Conservation (phyloP, 2,113 vertebrate genomes). For the Austrofundulus limnaeus region DNA sequence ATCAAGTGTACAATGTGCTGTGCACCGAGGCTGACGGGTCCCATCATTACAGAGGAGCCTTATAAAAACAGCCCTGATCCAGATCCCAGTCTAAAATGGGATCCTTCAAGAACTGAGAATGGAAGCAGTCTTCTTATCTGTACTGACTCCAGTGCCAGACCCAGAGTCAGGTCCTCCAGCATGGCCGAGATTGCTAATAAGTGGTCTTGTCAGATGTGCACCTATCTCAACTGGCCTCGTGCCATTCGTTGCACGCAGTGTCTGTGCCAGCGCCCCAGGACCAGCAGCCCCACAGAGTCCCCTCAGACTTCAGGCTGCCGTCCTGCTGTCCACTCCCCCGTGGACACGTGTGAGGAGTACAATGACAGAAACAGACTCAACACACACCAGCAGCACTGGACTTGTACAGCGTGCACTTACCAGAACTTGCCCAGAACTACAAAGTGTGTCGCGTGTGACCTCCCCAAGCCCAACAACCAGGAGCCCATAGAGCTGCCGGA, state of each 20-base stretch:
- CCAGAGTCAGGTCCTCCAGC: constrained; percentile 84
- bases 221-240: constrained; percentile 97
- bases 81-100: constrained; percentile 84
- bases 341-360: constrained; percentile 95
- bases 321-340: constrained; percentile 79
- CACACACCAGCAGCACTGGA: constrained; percentile 90
- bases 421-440: constrained; percentile 94
- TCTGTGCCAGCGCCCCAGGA: constrained; percentile 85
- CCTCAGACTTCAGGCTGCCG: constrained; percentile 90
- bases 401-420: constrained; percentile 90
- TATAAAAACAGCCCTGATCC: constrained; percentile 84
- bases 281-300: constrained; percentile 88
- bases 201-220: constrained; percentile 98
- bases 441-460: constrained; percentile 92
- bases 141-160: constrained; percentile 93
- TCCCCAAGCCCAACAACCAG: constrained; percentile 86
- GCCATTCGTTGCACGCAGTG: constrained; percentile 97
- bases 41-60: constrained; percentile 94
- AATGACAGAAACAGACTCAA: constrained; percentile 96
- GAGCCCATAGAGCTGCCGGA: constrained; percentile 86
- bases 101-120: constrained; percentile 82
- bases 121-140: constrained; percentile 89
- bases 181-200: constrained; percentile 87
- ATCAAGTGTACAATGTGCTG: constrained; percentile 97
- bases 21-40: constrained; percentile 86